Percentiles rank a stretch among this genome's conserved stretches.
These are phyloP conservation scores for Nestor notabilis DNA, from an alignment of 2,113 vertebrate genomes.

Conservation along the genomic window DNA sequence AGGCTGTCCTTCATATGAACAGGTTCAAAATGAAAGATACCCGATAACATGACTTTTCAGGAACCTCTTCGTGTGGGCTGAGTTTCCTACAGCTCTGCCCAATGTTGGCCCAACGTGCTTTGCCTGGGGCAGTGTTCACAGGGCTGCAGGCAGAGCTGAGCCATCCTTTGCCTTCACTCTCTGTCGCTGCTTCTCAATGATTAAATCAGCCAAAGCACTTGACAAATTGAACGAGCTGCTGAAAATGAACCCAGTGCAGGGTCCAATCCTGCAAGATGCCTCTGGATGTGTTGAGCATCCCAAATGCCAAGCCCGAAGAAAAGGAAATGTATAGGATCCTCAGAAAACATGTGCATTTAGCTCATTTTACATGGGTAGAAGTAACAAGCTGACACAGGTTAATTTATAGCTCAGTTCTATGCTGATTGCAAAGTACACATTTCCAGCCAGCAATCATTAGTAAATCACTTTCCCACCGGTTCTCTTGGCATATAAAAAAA, in stretches of 20 bases:
- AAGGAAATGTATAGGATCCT: neutral
- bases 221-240: neutral
- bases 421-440: slow-evolving; percentile 44
- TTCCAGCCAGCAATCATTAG: slow-evolving; percentile 26
- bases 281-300: neutral
- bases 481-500: slow-evolving; percentile 47
- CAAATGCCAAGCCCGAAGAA: neutral
- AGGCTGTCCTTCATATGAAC: neutral
- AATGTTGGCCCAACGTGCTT: neutral
- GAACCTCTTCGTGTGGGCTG: neutral
- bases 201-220: neutral
- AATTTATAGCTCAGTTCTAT: slow-evolving; percentile 43
- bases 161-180: neutral
- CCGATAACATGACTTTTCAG: neutral
- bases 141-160: neutral
- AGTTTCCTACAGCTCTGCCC: neutral
- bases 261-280: neutral
- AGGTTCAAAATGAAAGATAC: neutral
- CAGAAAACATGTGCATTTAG: neutral
- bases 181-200: neutral
- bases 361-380: neutral
- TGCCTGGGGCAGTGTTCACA: neutral
- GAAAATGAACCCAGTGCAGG: neutral
- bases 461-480: slow-evolving; percentile 44
- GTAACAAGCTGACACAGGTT: slow-evolving; percentile 11